phyloP scores from a whole-genome alignment of 2,888 invertebrate species.

The Xestia c-nigrum region DNA sequence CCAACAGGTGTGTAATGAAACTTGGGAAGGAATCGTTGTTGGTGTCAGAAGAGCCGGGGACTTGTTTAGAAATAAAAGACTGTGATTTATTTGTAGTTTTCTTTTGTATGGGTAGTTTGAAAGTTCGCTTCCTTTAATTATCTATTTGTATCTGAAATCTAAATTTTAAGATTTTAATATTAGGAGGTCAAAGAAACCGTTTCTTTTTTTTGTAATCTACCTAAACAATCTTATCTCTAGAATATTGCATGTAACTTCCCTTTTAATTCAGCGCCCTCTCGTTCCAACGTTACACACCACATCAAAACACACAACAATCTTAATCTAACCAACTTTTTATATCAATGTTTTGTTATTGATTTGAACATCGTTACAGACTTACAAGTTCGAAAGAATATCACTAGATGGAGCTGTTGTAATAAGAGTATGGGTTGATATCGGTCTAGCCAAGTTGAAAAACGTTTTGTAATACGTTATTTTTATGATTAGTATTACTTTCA shows the following conservation, averaged over 20 bases:
- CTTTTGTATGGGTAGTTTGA: neutral
- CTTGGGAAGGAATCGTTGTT: constrained; percentile 90
- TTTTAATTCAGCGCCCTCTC: neutral
- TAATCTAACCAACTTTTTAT: neutral
- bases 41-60: constrained; percentile 83
- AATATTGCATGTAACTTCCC: neutral
- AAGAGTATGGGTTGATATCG: too few species aligned
- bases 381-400: neutral
- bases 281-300: neutral
- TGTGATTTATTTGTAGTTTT: constrained; percentile 27
- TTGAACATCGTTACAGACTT: neutral
- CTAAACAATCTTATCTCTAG: neutral
- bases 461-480: neutral
- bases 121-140: neutral
- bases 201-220: neutral
- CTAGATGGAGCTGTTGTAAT: constrained; percentile 26
- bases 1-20: constrained; percentile 89
- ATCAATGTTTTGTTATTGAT: neutral
- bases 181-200: neutral
- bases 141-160: neutral
- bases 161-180: neutral
- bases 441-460: neutral
- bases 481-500: neutral
- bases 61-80: constrained; percentile 63
- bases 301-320: neutral